phyloP scores from a whole-genome alignment of 2,888 invertebrate genomes.

The Allacma fusca region DNA sequence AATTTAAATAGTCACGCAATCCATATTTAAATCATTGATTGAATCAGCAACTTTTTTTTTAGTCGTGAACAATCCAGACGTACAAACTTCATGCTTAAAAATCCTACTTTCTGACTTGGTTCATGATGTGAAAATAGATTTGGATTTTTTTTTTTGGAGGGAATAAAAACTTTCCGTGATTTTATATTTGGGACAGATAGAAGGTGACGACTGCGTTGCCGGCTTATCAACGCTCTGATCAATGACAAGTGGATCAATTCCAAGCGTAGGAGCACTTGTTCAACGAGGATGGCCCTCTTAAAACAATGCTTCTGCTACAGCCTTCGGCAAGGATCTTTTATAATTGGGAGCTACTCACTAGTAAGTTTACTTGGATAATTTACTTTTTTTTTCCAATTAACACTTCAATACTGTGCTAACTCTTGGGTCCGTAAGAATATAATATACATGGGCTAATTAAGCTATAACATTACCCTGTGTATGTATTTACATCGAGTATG shows the following conservation, averaged over 20 bases:
- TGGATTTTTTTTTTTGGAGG: not conserved
- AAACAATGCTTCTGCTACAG: slow-evolving; percentile 61
- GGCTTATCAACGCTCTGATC: slow-evolving; percentile 5
- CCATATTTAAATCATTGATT: too few species aligned
- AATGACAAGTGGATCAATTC: slow-evolving; percentile 35
- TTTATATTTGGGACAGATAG: slow-evolving; percentile 17
- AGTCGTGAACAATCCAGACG: too few species aligned
- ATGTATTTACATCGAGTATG: too few species aligned
- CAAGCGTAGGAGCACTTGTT: not conserved
- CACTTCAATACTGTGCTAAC: not conserved
- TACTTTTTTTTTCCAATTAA: not conserved
- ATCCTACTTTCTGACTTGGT: too few species aligned
- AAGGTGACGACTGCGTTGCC: not conserved
- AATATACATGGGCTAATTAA: too few species aligned
- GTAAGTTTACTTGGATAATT: slow-evolving; percentile 48
- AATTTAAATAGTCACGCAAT: too few species aligned
- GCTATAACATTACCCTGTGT: too few species aligned
- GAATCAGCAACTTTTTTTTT: too few species aligned
- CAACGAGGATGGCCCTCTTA: slow-evolving; percentile 52
- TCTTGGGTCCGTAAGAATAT: too few species aligned
- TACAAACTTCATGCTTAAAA: too few species aligned
- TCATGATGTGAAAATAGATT: too few species aligned
- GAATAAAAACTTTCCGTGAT: not conserved
- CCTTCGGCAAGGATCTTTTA: slow-evolving; percentile 60
- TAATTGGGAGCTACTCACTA: slow-evolving; percentile 60